phyloP scores from a whole-genome alignment of 2,113 vertebrate species.

The Aphyosemion australe region DNA sequence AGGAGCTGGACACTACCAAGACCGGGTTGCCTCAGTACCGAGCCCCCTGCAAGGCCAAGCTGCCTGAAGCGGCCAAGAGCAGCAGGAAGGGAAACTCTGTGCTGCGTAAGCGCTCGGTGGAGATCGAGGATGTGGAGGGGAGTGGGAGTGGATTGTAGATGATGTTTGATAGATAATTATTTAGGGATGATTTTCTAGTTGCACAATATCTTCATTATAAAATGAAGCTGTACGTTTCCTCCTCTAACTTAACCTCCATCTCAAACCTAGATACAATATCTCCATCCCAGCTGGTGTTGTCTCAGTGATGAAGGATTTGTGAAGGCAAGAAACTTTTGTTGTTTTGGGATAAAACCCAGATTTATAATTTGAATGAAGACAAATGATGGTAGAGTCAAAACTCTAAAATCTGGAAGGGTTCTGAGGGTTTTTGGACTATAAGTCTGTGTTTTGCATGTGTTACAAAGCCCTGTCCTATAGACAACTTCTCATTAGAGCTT shows the following conservation, averaged over 20 bases:
- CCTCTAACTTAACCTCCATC: constrained; percentile 38
- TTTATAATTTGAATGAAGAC: not conserved
- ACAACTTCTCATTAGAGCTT: constrained; percentile 18
- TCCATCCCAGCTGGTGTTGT: constrained; percentile 7
- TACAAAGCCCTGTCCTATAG: too few species aligned
- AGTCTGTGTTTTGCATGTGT: constrained; percentile 4
- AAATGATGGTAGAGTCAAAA: too few species aligned
- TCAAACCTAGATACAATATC: constrained; percentile 30
- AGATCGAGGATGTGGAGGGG: constrained; percentile 79
- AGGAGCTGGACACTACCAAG: constrained; percentile 82
- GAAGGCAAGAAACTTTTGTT: constrained; percentile 1
- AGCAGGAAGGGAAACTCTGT: constrained; percentile 58
- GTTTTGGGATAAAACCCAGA: not conserved
- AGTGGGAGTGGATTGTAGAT: constrained; percentile 81
- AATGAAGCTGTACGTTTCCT: constrained; percentile 35
- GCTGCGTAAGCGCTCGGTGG: constrained; percentile 76
- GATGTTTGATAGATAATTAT: not conserved
- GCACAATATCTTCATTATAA: constrained; percentile 21
- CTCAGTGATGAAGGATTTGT: constrained; percentile 13
- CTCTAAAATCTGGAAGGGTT: too few species aligned
- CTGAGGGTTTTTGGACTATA: too few species aligned
- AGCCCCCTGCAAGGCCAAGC: constrained; percentile 67
- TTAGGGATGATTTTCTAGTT: constrained; percentile 42
- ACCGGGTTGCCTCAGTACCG: constrained; percentile 73
- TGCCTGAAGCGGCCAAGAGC: constrained; percentile 49